Base-by-base conservation (phyloP, 2,113 vertebrate species). In the Myotis davidii region DNA sequence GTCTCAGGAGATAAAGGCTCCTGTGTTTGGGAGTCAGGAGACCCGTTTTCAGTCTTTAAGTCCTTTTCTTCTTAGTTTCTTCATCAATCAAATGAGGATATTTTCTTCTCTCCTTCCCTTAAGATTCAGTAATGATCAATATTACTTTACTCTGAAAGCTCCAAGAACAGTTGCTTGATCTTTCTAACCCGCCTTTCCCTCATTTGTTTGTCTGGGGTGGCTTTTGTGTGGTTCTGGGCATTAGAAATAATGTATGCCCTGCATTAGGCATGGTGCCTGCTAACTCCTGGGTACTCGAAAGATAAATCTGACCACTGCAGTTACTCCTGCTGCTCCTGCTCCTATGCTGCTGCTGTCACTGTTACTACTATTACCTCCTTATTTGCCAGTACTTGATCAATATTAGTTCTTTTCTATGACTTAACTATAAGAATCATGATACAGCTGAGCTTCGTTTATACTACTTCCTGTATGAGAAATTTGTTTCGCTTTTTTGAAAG, bases 401-500 rank as follows among this genome's bases (percentile, higher is more conserved):
- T 37, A 34, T 42, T 69, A 34, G 32, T 77, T 67, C 21, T 88
- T 90, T 50, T n/a, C 42, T 82, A 0, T 83, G n/a, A 67, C 56
- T 78, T 50, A 96, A 85, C 59, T 61, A 56, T 90, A 86, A 93
- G 5, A 72, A 69, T 14, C 20, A 81, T 18, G 12, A 37, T 86
- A 67, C 1, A 39, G 39, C 32, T 85, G 45, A 90, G 72, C 77
- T 92, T 94, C 13, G 61, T 88, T 96, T 64, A 7, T 85, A 37
- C 52, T 13, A 27, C 25, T 82, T 86, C 14, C 37, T 76, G 37
- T 14, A 61, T 45, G 70, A 32, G 42, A 95, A 85, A 72, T 54
- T 82, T 77, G 48, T 92, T 69, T 92, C 56, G 6, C 52, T 91
- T 34, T 92, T 34, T 83, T 64, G 50, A 67, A 84, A 94, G 64